Evolutionary conservation across 2,797 vertebrate species (phyloP), one percentile per base, ranked within the genome.

Genomic region (Neoniphon sammara): DNA sequence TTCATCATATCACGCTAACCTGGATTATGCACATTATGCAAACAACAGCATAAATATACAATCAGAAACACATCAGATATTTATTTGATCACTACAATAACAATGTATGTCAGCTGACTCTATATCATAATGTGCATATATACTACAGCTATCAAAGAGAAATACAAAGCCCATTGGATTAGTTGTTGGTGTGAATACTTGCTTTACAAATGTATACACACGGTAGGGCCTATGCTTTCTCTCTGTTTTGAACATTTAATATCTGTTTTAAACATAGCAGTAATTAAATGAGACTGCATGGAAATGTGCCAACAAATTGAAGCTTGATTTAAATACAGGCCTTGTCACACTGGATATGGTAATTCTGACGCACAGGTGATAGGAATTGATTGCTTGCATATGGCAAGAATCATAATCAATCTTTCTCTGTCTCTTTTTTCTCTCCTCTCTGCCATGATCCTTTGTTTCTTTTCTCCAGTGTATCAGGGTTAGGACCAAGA

Each of bases 401-500:
- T 58, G 79, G 85, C 89, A 90, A 84, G 87, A 75, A 83, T 92
- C 88, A 78, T 89, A 89, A 90, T 91, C 89, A 88, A 80, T 91
- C 76, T 85, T 85, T 90, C 75, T 88, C 80, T 88, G 71, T 91
- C 78, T 89, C 39, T 70, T 39, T 64, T 77, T 68, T 68, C 76
- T 88, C 80, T 86, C 67, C 81, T 89, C 88, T 88, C 74, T 87
- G 82, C 90, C 86, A 87, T 89, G 88, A 91, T 91, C 81, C 84
- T 91, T 88, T 89, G 81, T 93, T 89, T 91, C 65, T 85, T 91
- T 92, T 91, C 93, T 95, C 88, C 89, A 90, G 90, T 87, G 87
- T 92, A 93, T 91, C 93, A 93, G 92, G 92, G 91, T 91, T 93
- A 93, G 92, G 91, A 93, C 91, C 91, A 92, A 92, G 92, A 93